Evolutionary conservation across 2,888 invertebrate genomes (phyloP).

Genomic region (Clostera curtula): DNA sequence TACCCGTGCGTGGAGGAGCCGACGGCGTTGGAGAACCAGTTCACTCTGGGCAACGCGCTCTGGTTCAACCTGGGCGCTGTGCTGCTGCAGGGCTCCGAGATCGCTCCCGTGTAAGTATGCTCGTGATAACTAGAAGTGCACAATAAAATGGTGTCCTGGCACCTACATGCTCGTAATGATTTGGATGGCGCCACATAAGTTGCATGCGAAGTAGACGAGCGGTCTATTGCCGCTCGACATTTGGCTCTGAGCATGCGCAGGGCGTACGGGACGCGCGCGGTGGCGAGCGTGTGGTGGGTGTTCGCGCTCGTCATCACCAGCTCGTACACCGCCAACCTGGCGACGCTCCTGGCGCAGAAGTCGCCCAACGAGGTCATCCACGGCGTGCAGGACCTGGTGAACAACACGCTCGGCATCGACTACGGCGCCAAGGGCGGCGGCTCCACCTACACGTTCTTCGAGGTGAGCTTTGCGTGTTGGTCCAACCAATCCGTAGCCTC

Average conservation of each 20-base stretch:
- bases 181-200: no score
- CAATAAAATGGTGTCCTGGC: no score
- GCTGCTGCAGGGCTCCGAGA: slow-evolving; percentile 90
- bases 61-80: slow-evolving; percentile 93
- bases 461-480: slow-evolving; percentile 65
- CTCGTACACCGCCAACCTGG: slow-evolving; percentile 93
- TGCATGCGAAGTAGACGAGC: no score
- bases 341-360: slow-evolving; percentile 90
- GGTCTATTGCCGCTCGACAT: no score
- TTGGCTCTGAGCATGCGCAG: no score
- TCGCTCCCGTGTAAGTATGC: slow-evolving; percentile 87
- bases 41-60: slow-evolving; percentile 87
- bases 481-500: no score
- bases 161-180: no score
- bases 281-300: slow-evolving; percentile 92
- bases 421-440: slow-evolving; percentile 92
- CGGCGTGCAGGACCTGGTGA: slow-evolving; percentile 87
- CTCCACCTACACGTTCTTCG: slow-evolving; percentile 91
- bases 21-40: slow-evolving; percentile 87
- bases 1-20: slow-evolving; percentile 90
- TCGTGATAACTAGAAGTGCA: no score
- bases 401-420: slow-evolving; percentile 83
- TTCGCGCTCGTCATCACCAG: slow-evolving; percentile 90
- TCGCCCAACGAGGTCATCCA: slow-evolving; percentile 79
- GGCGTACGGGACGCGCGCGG: slow-evolving; percentile 89